Conservation (phyloP, 2,888 invertebrate species). For the Dicyrtoma fusca region DNA sequence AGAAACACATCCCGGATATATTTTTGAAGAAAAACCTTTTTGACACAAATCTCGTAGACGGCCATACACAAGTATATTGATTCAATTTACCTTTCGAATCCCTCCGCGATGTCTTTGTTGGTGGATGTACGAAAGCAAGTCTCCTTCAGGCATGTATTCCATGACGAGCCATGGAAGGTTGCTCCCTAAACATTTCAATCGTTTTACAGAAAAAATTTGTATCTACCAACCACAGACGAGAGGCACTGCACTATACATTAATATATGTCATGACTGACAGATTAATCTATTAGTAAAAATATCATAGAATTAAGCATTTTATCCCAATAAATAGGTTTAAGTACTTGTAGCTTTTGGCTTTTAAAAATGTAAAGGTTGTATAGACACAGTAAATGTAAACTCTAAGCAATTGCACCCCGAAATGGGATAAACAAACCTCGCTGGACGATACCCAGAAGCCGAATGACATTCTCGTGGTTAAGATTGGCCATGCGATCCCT, state of each 20-base stretch:
- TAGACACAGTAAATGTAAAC: background rate
- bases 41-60: too few species aligned
- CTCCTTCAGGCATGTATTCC: background rate
- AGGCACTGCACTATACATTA: too few species aligned
- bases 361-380: too few species aligned
- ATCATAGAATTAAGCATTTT: too few species aligned
- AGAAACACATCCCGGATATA: background rate
- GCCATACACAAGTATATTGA: background rate
- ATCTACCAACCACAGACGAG: too few species aligned
- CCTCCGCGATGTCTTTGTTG: background rate
- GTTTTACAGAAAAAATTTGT: too few species aligned
- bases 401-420: background rate
- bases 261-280: too few species aligned
- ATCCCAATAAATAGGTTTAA: too few species aligned
- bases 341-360: too few species aligned
- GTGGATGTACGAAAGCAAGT: background rate
- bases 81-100: background rate
- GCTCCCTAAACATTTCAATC: too few species aligned
- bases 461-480: slow-evolving; percentile 14
- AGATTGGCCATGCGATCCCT: background rate
- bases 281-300: too few species aligned
- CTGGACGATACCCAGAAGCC: slow-evolving; percentile 16
- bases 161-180: background rate
- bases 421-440: background rate
- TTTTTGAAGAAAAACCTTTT: too few species aligned